phyloP scores from a whole-genome alignment of 1,140 invertebrate genomes.

The Lepidurus apus region DNA sequence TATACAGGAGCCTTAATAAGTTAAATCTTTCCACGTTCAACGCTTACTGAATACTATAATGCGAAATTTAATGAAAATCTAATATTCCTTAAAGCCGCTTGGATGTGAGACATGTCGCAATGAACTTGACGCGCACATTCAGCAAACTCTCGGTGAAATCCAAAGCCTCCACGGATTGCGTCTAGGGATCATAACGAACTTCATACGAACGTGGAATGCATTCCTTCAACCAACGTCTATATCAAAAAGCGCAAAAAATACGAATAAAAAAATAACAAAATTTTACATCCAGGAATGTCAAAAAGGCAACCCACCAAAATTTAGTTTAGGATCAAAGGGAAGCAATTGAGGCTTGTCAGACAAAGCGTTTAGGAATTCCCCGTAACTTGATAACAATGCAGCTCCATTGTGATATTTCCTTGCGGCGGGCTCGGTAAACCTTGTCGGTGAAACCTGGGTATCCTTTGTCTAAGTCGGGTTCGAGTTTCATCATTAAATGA shows the following conservation, averaged over 20 bases:
- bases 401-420: conserved; percentile 97
- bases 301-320: conserved; percentile 58
- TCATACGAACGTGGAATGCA: conserved; percentile 83
- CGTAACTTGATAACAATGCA: conserved; percentile 90
- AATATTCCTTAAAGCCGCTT: conserved; percentile 21
- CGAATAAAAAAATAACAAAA: conserved; percentile 3
- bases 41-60: too few species aligned
- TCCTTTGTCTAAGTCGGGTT: conserved; percentile 98
- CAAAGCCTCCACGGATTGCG: conserved; percentile 86
- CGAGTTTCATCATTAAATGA: conserved; percentile 96
- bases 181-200: conserved; percentile 94
- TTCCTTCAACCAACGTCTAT: conserved; percentile 73
- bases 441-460: conserved; percentile 98
- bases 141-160: conserved; percentile 49
- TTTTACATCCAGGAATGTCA: background rate
- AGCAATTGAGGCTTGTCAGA: conserved; percentile 86
- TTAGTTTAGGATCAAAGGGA: conserved; percentile 90
- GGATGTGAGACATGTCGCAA: conserved; percentile 18
- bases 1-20: too few species aligned
- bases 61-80: background rate
- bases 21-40: too few species aligned
- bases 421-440: conserved; percentile 85
- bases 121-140: background rate
- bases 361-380: conserved; percentile 90
- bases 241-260: conserved; percentile 31